Evolutionary conservation across 2,888 invertebrate species (phyloP).

Genomic region (Tryphoninae sp.): DNA sequence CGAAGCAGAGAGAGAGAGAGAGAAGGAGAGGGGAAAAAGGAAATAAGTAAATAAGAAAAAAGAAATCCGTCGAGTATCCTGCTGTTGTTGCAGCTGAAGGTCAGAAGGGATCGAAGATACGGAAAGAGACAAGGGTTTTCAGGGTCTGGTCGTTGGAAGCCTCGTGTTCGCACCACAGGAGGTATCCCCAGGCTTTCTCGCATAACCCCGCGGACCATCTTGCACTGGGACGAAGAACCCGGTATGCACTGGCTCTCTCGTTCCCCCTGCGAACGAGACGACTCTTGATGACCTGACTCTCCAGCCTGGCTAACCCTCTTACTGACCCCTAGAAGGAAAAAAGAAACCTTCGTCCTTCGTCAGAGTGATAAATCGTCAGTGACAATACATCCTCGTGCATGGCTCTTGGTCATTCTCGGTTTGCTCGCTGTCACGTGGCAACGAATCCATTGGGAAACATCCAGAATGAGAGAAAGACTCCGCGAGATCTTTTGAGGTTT

Average conservation of each 20-base stretch:
- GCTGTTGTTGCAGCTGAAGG: constrained; percentile 56
- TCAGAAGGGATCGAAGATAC: constrained; percentile 57
- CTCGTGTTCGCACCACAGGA: constrained; percentile 63
- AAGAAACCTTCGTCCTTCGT: constrained; percentile 50
- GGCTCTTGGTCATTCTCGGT: constrained; percentile 45
- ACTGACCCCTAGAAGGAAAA: constrained; percentile 27
- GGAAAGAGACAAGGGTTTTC: constrained; percentile 56
- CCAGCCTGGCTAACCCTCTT: constrained; percentile 10
- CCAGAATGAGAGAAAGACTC: constrained; percentile 38
- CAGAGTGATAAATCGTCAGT: constrained; percentile 74
- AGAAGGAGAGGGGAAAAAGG: constrained; percentile 41
- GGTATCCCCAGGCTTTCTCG: constrained; percentile 54
- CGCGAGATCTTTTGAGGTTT: constrained; percentile 52
- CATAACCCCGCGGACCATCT: not conserved
- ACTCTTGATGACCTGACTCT: constrained; percentile 48
- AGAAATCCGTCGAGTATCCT: constrained; percentile 46
- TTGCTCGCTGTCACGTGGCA: constrained; percentile 41
- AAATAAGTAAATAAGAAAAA: constrained; percentile 55
- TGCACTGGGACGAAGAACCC: not conserved
- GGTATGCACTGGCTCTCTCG: constrained; percentile 11
- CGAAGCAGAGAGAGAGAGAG: constrained; percentile 15
- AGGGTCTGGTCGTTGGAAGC: constrained; percentile 56
- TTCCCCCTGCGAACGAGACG: constrained; percentile 12
- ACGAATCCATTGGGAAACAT: constrained; percentile 47
- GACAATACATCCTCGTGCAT: constrained; percentile 68